phyloP scores from a whole-genome alignment of 2,113 vertebrate species.

The Brachyistius frenatus region DNA sequence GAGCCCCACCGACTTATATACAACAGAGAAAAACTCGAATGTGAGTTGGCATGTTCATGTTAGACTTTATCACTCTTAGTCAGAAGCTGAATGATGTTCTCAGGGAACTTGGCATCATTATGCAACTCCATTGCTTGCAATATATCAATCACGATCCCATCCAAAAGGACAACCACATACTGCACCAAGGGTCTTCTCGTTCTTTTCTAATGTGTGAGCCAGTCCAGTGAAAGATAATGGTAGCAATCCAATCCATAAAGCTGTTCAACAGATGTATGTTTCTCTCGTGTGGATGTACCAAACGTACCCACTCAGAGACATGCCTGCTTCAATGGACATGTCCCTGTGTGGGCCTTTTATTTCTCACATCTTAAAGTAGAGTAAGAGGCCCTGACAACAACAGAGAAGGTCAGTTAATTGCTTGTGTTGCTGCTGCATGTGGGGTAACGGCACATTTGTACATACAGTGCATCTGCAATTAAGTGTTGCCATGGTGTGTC shows the following conservation, averaged over 20 bases:
- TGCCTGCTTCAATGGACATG: neutral
- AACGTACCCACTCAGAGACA: neutral
- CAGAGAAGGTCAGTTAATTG: neutral
- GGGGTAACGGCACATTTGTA: neutral
- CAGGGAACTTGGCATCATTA: neutral
- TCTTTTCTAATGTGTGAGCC: neutral
- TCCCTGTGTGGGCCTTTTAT: neutral
- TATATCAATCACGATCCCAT: neutral
- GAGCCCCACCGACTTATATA: too few species aligned
- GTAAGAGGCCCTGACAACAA: neutral
- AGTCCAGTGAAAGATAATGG: neutral
- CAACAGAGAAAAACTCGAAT: too few species aligned
- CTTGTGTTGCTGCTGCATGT: conserved; percentile 2
- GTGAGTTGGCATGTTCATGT: neutral
- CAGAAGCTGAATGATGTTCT: neutral
- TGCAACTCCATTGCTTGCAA: neutral
- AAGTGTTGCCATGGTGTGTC: conserved; percentile 3
- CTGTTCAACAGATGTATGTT: neutral
- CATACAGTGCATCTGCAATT: neutral
- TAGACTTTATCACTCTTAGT: neutral
- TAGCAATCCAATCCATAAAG: neutral
- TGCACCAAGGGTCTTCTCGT: neutral
- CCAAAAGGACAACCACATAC: neutral
- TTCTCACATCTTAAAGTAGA: neutral
- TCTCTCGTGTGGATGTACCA: neutral